Conservation (phyloP, 1,140 invertebrate genomes). For the Asbolus verrucosus region DNA sequence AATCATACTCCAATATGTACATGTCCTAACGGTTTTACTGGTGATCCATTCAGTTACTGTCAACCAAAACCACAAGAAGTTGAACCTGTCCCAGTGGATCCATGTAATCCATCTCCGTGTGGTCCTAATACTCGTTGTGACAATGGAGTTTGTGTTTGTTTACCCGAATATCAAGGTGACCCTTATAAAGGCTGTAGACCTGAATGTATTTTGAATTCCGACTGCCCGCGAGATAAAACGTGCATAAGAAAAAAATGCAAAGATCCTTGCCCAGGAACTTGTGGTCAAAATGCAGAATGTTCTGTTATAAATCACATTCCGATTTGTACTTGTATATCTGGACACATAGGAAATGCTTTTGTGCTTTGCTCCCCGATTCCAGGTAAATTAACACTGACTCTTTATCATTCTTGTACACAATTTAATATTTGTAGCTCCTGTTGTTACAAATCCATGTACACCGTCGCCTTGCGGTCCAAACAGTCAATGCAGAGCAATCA, state of each 20-base stretch:
- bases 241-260: slow-evolving; percentile 75
- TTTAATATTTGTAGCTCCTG: slow-evolving; percentile 50
- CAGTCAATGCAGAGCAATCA: slow-evolving; percentile 72
- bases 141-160: slow-evolving; percentile 77
- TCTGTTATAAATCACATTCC: slow-evolving; percentile 78
- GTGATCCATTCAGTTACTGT: slow-evolving; percentile 75
- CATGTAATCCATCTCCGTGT: slow-evolving; percentile 75
- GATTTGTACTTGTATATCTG: slow-evolving; percentile 75
- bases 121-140: slow-evolving; percentile 73
- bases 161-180: slow-evolving; percentile 77
- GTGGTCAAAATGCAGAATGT: slow-evolving; percentile 76
- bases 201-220: slow-evolving; percentile 78
- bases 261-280: slow-evolving; percentile 73
- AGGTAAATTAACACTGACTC: slow-evolving; percentile 19
- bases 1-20: slow-evolving; percentile 75
- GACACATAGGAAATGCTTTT: slow-evolving; percentile 83
- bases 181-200: slow-evolving; percentile 80
- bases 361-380: slow-evolving; percentile 70
- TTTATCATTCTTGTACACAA: slow-evolving; percentile 46
- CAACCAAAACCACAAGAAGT: slow-evolving; percentile 65
- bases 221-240: slow-evolving; percentile 72
- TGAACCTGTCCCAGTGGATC: slow-evolving; percentile 64
- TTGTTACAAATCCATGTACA: slow-evolving; percentile 71
- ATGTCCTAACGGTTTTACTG: slow-evolving; percentile 73
- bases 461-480: slow-evolving; percentile 79